Conservation (phyloP, 2,113 vertebrate genomes). For the Serinus canaria region DNA sequence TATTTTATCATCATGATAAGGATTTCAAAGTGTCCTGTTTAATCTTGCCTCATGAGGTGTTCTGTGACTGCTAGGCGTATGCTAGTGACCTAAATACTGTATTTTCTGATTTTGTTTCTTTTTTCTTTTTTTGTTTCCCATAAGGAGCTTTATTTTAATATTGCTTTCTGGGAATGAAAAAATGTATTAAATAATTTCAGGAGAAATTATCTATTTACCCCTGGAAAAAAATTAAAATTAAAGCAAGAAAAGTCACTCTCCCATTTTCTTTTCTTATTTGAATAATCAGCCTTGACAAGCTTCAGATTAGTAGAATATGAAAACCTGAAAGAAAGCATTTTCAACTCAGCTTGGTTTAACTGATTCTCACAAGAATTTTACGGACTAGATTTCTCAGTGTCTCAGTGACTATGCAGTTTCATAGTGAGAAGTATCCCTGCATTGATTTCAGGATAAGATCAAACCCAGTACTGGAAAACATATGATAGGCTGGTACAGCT, state of each 20-base stretch:
- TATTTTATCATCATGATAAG: neutral
- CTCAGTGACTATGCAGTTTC: neutral
- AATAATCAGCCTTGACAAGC: neutral
- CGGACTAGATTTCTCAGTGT: neutral
- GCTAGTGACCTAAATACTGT: neutral
- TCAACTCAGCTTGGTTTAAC: neutral
- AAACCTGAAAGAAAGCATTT: neutral
- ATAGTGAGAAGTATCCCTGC: neutral
- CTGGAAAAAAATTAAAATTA: neutral
- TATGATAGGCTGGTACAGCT: neutral
- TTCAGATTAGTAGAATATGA: conserved; percentile 6
- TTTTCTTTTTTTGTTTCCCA: neutral
- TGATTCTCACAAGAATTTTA: conserved; percentile 1
- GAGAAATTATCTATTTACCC: neutral
- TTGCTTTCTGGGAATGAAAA: neutral
- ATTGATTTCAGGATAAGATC: neutral
- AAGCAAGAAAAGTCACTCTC: neutral
- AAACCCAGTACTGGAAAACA: neutral
- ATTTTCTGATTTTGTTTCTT: neutral
- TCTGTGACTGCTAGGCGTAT: neutral
- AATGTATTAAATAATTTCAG: neutral
- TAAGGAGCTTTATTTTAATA: neutral
- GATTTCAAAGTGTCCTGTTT: neutral
- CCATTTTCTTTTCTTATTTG: neutral
- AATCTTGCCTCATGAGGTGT: neutral